Base-by-base conservation (phyloP, 2,888 invertebrate genomes). In the Gymnoscelis rufifasciata region DNA sequence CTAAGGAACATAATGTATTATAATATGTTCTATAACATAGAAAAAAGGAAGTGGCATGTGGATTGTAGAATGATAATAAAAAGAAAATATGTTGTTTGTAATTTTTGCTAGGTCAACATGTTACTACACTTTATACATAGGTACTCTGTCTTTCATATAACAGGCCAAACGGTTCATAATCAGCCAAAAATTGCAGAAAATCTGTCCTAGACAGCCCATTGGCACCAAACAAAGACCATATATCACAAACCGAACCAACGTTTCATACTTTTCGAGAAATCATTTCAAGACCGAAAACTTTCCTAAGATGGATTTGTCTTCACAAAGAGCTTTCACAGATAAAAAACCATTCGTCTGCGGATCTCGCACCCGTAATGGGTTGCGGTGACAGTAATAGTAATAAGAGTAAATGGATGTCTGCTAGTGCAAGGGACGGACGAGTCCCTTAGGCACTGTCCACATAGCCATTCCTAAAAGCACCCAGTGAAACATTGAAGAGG, bases 381-480 rank as follows among this genome's bases (percentile, higher is more conserved):
- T 69, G 60, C 58, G 66, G 71, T 70, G 74, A 71, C 73, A 66
- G 66, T 70, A 66, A 71, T 68, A 68, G 72, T 66, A 68, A 70
- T 71, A 74, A 71, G 56, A 67, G 61, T 60, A 72, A 74, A 76
- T 74, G 70, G 66, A 69, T 67, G 65, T 65, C 59, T 64, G 62
- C 56, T 61, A 60, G 55, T 64, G 63, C 65, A 67, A 56, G 62
- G 60, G 58, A 54, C 43, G 47, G 49, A 31, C 40, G 24, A 38
- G 31, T 24, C 47, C 45, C 39, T 27, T 44, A 51, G 51, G 47
- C 51, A 42, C 42, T 43, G 12, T 45, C 31, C 38, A 50, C 45
- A 50, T 23, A 8, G 8, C 14, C 38, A 37, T 38, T 30, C 15
- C 30, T 26, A 33, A 7, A 23, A n/a, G 24, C 38, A 42, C 12